phyloP scores from a whole-genome alignment of 2,113 vertebrate genomes.

The Gasterosteus nipponicus region DNA sequence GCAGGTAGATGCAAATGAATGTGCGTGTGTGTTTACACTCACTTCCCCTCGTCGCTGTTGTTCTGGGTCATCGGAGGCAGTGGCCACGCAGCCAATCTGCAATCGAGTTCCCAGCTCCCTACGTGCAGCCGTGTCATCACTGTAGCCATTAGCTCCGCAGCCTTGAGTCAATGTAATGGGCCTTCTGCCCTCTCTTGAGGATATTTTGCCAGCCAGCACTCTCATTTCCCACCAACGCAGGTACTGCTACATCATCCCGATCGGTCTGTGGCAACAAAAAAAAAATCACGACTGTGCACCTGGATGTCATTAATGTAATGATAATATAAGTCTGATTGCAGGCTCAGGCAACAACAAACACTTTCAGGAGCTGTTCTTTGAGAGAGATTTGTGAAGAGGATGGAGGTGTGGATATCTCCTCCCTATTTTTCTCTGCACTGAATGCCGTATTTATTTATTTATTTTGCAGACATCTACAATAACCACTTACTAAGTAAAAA shows the following conservation, averaged over 20 bases:
- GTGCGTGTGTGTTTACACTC: constrained; percentile 2
- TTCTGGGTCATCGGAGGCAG: constrained; percentile 26
- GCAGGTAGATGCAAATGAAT: background rate
- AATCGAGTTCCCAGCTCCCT: constrained; percentile 52
- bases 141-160: constrained; percentile 65
- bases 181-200: constrained; percentile 49
- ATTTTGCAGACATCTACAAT: background rate
- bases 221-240: constrained; percentile 26
- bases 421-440: background rate
- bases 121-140: constrained; percentile 66
- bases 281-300: constrained; percentile 42
- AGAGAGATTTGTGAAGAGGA: constrained; percentile 5
- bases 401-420: background rate
- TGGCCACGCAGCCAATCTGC: constrained; percentile 47
- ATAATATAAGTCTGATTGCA: background rate
- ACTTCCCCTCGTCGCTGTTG: constrained; percentile 4
- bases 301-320: constrained; percentile 60
- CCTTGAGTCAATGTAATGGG: constrained; percentile 57
- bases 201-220: constrained; percentile 36
- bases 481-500: background rate
- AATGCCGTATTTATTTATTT: background rate
- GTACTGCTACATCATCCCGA: constrained; percentile 35
- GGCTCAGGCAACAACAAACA: constrained; percentile 15
- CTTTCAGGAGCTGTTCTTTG: constrained; percentile 23
- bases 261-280: constrained; percentile 19